Evolutionary conservation across 2,797 vertebrate genomes (phyloP), one percentile per base, ranked within the genome.

Genomic region (Acanthopagrus latus): DNA sequence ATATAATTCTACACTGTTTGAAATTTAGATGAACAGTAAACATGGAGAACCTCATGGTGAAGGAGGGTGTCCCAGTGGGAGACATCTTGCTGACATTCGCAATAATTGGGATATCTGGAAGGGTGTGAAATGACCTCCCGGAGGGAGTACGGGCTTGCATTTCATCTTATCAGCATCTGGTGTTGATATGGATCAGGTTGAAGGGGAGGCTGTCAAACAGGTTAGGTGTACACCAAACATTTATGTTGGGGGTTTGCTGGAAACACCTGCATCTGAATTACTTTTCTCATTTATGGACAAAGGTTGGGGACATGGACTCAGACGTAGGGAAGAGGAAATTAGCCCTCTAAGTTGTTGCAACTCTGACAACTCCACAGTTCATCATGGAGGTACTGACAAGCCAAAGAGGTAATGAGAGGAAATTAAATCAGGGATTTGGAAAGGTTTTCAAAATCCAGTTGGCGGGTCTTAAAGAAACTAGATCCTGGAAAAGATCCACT

Each of bases 81-180:
- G n/a, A 65, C 55, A 68, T 63, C 4, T 67, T 72, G 47, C 11
- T 64, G 48, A 41, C 5, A 71, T 20, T 29, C 23, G 29, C 12
- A 52, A 60, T n/a, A n/a, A 74, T 0, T 25, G 44, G 47, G 20
- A 57, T 20, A 71, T 44, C 20, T 66, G 55, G 2, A 33, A 33
- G 23, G 56, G 25, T 62, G n/a, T 64, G 21, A 63, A 51, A 54
- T 50, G 7, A 10, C 25, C 20, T 63, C 3, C 4, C 21, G 23
- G 62, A 57, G 29, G 57, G 59, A 44, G 20, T 7, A 13, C 5
- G 62, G 29, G 7, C 33, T 70, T 58, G 46, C 46, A 46, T 78
- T 64, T 67, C 68, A 62, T 11, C 14, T 64, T 68, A 83, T 64
- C 67, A 74, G 52, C 75, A 76, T 83, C 75, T 81, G 71, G 73